Evolutionary conservation across 2,888 invertebrate genomes (phyloP).

Genomic region (Actias luna): DNA sequence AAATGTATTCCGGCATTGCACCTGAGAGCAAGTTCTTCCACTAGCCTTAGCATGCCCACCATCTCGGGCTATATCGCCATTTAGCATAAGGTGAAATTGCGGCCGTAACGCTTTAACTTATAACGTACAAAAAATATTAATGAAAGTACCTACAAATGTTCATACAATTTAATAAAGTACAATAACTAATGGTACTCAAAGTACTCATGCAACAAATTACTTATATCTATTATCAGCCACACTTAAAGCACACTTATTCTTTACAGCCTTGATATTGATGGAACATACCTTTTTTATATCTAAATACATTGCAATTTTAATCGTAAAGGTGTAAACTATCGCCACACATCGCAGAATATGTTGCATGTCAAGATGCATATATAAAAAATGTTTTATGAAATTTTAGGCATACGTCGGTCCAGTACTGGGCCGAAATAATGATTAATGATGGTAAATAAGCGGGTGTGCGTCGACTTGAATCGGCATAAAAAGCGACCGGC

Average conservation of each 20-base stretch:
- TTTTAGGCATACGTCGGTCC: constrained; percentile 64
- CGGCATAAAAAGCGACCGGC: constrained; percentile 58
- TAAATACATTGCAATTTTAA: constrained; percentile 13
- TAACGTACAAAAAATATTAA: too few species aligned
- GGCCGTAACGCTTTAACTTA: too few species aligned
- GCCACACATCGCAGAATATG: constrained; percentile 19
- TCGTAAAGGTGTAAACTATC: constrained; percentile 13
- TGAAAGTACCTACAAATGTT: too few species aligned
- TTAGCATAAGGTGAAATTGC: too few species aligned
- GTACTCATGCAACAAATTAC: constrained; percentile 11
- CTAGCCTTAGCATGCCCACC: too few species aligned
- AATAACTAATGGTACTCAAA: neutral
- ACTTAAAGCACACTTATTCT: neutral
- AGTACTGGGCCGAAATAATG: constrained; percentile 76
- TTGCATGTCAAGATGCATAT: constrained; percentile 22
- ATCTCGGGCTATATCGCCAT: too few species aligned
- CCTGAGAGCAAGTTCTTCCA: too few species aligned
- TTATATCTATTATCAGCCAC: neutral
- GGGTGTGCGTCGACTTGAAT: constrained; percentile 62
- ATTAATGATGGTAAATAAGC: constrained; percentile 82
- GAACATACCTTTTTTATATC: neutral
- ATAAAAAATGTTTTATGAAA: constrained; percentile 78
- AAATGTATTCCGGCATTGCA: too few species aligned
- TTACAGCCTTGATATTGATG: constrained; percentile 15
- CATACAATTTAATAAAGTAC: neutral